Evolutionary conservation across 2,113 vertebrate genomes (phyloP), one percentile per base, ranked within the genome.

Genomic region (Orycteropus afer): DNA sequence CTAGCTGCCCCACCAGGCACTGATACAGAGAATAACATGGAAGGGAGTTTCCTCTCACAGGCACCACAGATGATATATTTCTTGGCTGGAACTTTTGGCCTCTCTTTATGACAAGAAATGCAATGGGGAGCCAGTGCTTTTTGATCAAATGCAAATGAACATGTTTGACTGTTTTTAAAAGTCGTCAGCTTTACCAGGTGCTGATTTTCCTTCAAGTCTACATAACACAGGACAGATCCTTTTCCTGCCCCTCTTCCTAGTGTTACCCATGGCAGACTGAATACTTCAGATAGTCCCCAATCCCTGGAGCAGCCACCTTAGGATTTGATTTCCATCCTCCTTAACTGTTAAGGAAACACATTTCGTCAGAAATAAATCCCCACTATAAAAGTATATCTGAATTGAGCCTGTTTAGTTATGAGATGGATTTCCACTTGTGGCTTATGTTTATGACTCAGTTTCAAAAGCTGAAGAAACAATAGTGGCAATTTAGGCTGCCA

Each of bases 391-490:
- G 5, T 37, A 0, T 90, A 4, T 0, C 47, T 53, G 67, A 95
- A 67, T 77, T 86, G 78, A 92, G 59, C 53, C 83, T 80, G 40
- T 77, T 69, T 91, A 88, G 61, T 85, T 96, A 82, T 37, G 32
- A 79, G 77, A 29, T 78, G 49, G 49, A 91, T 95, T 96, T 96
- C 91, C 80, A 77, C 76, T 79, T 83, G 73, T 81, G 84, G 89
- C 47, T 91, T 71, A 37, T 93, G 37, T n/a, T n/a, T n/a, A n/a
- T n/a, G 89, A 96, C 71, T 91, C 80, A 63, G 57, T 93, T 95
- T 96, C 65, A 80, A 88, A 94, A 91, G 49, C 22, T 42, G 69
- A 23, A 17, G 1, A 51, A 90, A 91, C 78, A 92, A 42, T 15
- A 18, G 34, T 90, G 69, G 53, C 1, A 0, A 53, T n/a, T 27